Evolutionary conservation across 1,140 invertebrate genomes (phyloP).

Genomic region (Vollenhovia emeryi): DNA sequence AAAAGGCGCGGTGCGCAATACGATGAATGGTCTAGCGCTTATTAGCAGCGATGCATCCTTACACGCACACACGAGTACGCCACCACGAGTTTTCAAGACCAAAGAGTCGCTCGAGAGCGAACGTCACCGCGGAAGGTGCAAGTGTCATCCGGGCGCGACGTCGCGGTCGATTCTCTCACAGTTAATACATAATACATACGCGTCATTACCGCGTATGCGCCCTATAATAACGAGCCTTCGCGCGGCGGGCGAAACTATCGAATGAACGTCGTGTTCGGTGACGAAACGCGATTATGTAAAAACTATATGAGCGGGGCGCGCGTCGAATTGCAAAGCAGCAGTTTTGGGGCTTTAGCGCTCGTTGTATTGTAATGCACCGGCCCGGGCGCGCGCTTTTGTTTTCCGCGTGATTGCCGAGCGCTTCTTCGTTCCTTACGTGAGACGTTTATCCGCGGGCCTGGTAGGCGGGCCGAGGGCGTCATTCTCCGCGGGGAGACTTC

Average conservation of each 20-base stretch:
- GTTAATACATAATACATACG: conserved; percentile 71
- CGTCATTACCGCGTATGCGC: conserved; percentile 59
- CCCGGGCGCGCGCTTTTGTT: conserved; percentile 79
- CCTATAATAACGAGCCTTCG: conserved; percentile 46
- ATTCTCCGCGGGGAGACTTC: too few species aligned
- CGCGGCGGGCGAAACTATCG: conserved; percentile 60
- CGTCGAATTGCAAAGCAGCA: conserved; percentile 73
- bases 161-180: conserved; percentile 13
- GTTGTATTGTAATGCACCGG: conserved; percentile 76
- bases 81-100: not conserved
- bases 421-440: conserved; percentile 69
- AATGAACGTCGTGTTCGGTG: conserved; percentile 69
- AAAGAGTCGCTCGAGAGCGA: not conserved
- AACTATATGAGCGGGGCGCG: conserved; percentile 49
- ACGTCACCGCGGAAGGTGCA: not conserved
- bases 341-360: conserved; percentile 57
- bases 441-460: conserved; percentile 32
- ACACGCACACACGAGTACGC: not conserved
- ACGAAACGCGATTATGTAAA: conserved; percentile 76
- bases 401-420: conserved; percentile 78
- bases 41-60: conserved; percentile 2
- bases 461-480: conserved; percentile 52
- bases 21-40: not conserved
- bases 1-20: too few species aligned
- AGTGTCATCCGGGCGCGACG: not conserved